A percentile compares a stretch with the other conserved stretches of the same genome.
These are phyloP conservation scores for Anastrepha obliqua DNA, from an alignment of 1,140 invertebrate genomes.

Conservation along the genomic window DNA sequence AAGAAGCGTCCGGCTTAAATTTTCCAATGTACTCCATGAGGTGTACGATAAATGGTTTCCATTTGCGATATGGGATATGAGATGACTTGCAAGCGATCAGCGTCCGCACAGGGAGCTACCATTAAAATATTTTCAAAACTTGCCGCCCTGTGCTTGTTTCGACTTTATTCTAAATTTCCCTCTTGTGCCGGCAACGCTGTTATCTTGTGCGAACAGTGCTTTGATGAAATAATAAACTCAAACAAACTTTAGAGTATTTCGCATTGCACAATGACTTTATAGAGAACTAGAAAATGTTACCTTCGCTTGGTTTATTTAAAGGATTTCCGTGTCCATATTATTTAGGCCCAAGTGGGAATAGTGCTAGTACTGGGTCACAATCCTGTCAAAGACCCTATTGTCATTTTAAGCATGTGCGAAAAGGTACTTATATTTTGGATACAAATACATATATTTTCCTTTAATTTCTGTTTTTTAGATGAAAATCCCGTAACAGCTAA, in stretches of 20 bases:
- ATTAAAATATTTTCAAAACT: background rate
- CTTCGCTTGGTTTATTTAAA: slow-evolving; percentile 90
- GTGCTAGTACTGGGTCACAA: slow-evolving; percentile 15
- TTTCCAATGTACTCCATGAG: too few relatives aligned
- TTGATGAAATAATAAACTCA: slow-evolving; percentile 36
- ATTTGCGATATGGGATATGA: too few relatives aligned
- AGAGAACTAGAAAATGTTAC: slow-evolving; percentile 81
- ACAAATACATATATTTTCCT: background rate
- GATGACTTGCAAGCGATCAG: too few relatives aligned
- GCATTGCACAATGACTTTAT: slow-evolving; percentile 1
- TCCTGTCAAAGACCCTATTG: slow-evolving; percentile 90
- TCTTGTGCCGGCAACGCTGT: background rate
- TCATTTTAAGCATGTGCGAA: slow-evolving; percentile 88
- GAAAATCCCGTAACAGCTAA: slow-evolving; percentile 59
- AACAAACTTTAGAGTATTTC: background rate
- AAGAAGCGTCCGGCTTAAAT: too few relatives aligned
- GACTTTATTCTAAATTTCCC: background rate
- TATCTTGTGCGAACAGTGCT: background rate
- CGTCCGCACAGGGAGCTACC: too few relatives aligned
- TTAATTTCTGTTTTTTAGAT: slow-evolving; percentile 60
- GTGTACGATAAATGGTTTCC: too few relatives aligned
- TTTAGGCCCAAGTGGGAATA: slow-evolving; percentile 53
- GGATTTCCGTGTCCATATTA: slow-evolving; percentile 89
- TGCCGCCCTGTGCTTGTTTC: background rate
- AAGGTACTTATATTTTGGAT: slow-evolving; percentile 75